These are phyloP conservation scores for Eupithecia abbreviata DNA, from an alignment of 2,888 invertebrate genomes.

Conservation along the genomic window DNA sequence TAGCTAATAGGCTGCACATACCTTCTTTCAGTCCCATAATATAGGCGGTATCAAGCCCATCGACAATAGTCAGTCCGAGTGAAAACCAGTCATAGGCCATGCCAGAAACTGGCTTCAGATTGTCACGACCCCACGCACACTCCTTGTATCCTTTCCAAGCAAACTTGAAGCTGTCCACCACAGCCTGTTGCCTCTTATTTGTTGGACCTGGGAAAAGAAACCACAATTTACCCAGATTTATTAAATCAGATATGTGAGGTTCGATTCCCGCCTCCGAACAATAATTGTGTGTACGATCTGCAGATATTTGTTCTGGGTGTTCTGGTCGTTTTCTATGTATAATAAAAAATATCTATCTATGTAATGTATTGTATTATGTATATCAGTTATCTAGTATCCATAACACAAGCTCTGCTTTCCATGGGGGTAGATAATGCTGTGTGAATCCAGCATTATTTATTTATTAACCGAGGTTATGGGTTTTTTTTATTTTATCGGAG, in stretches of 20 bases:
- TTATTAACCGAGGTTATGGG: neutral
- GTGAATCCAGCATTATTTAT: too few relatives aligned
- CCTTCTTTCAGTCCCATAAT: conserved; percentile 97
- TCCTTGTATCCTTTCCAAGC: conserved; percentile 97
- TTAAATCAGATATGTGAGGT: neutral
- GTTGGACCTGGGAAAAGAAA: conserved; percentile 85
- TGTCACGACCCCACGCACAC: conserved; percentile 99
- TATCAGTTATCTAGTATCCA: too few relatives aligned
- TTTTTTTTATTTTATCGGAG: neutral
- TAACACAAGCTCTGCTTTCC: too few relatives aligned
- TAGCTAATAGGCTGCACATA: conserved; percentile 35
- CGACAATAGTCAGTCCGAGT: conserved; percentile 97
- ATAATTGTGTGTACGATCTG: too few relatives aligned
- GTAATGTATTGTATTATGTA: too few relatives aligned
- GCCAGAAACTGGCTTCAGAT: conserved; percentile 94
- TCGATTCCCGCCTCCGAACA: too few relatives aligned
- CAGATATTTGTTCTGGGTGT: too few relatives aligned
- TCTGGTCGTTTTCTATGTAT: too few relatives aligned
- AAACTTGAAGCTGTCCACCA: conserved; percentile 95
- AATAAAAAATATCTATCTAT: too few relatives aligned
- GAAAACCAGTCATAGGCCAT: conserved; percentile 97
- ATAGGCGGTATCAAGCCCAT: conserved; percentile 96
- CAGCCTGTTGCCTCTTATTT: conserved; percentile 91
- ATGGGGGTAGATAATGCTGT: too few relatives aligned
- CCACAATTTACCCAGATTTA: neutral